phyloP scores from a whole-genome alignment of 2,113 vertebrate species.

The Cryptotis parvus region DNA sequence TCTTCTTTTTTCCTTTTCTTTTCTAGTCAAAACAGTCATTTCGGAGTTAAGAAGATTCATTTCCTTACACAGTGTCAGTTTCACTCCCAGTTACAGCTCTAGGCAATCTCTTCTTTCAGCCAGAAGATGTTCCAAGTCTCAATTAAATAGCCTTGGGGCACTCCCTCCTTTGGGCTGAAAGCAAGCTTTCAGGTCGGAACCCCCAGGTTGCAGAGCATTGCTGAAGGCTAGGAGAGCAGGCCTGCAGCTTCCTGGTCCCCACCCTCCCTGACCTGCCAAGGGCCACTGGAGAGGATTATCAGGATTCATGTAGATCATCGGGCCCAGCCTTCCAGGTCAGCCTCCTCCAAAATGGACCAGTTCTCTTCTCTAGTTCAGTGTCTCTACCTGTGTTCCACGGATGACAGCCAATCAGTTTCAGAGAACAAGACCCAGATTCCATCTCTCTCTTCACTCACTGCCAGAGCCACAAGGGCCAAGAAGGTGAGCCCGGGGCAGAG shows the following conservation, averaged over 20 bases:
- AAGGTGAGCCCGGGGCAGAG: not conserved
- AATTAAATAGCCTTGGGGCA: too few species aligned
- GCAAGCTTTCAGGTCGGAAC: too few species aligned
- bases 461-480: not conserved
- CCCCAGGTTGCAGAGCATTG: too few species aligned
- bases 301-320: not conserved
- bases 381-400: not conserved
- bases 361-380: not conserved
- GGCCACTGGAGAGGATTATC: not conserved
- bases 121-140: too few species aligned
- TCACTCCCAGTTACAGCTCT: not conserved
- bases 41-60: conserved; percentile 3
- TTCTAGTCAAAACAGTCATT: not conserved
- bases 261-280: not conserved
- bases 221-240: not conserved
- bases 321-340: not conserved
- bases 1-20: not conserved
- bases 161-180: too few species aligned
- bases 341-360: not conserved
- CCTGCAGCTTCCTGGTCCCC: not conserved
- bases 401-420: not conserved
- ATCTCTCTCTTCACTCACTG: not conserved
- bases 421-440: not conserved
- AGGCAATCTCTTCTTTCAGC: not conserved
- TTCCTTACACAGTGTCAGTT: not conserved